Percentiles rank a stretch among this genome's conserved stretches.
These are phyloP conservation scores for Daphoenositta chrysoptera DNA, from an alignment of 2,113 vertebrate species.

Conservation along the genomic window DNA sequence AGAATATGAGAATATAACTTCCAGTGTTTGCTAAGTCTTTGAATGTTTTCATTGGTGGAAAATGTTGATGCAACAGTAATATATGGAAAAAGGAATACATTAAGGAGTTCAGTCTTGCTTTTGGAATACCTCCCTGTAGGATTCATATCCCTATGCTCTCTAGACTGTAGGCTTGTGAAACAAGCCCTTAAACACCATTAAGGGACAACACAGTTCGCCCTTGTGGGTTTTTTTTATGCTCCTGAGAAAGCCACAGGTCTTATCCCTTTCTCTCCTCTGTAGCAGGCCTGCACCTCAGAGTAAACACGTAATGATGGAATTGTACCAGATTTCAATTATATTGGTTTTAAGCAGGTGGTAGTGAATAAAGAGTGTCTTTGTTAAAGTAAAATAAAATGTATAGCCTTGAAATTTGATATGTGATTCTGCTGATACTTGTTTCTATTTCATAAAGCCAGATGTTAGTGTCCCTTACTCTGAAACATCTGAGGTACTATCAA, in stretches of 20 bases:
- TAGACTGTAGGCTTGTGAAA: background rate
- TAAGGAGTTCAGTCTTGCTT: background rate
- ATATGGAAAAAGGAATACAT: background rate
- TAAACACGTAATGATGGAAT: background rate
- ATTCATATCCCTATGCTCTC: background rate
- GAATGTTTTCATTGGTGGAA: background rate
- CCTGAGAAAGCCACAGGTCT: background rate
- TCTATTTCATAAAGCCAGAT: background rate
- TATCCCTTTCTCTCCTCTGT: background rate
- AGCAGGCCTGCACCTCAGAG: background rate
- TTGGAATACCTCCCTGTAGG: background rate
- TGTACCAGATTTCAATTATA: background rate
- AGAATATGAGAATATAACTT: background rate
- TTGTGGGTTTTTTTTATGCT: background rate
- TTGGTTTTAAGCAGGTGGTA: background rate
- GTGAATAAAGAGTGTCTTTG: background rate
- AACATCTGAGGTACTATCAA: background rate
- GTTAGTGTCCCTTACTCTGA: background rate
- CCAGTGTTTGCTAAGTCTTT: background rate
- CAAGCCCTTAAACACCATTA: background rate
- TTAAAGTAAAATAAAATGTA: background rate
- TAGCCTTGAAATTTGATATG: background rate
- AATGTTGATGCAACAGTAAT: background rate
- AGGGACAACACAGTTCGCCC: background rate
- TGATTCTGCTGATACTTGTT: background rate